Base-by-base conservation (phyloP, 1,140 invertebrate genomes). In the Drosophila willistoni region DNA sequence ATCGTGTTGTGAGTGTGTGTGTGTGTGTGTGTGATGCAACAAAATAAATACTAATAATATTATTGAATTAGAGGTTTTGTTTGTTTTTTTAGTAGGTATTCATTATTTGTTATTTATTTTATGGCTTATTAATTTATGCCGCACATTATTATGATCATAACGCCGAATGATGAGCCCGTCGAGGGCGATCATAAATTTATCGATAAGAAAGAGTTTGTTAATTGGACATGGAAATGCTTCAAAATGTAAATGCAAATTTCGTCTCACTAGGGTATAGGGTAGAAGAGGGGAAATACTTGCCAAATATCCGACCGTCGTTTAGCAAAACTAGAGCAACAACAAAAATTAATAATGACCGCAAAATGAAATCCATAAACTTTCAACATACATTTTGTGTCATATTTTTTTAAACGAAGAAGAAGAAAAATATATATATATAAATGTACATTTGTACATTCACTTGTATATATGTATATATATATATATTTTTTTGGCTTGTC, bases 111-210 rank as follows among this genome's bases (percentile, higher is more conserved):
- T 76, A 74, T 74, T 75, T 75, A 63, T 62, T 76, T 63, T 64
- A 77, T 70, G 54, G 44, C 60, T 70, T 75, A 69, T 70, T 77
- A 77, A 70, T 77, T 77, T 76, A 77, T 77, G 56, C 73, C 66
- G 70, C 73, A 77, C 29, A 61, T 69, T 76, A 68, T 44, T 76
- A 68, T 44, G 73, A 68, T 56, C 57, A 34, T 59, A 51, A 62
- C 44, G 44, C 44, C 44, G 44, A 51, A 51, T 51, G 44, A 51
- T 51, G 44, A 12, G 17, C 17, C 42, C 14, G 14, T 47, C 14
- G 17, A 22, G 7, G 44, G 17, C 10, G 9, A 22, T 51, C 44
- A 51, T 51, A 51, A 51, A 51, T 51, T 62, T 55, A 56, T 56
- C 59, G 60, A 55, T 62, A 74, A 44, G 44, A 51, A 51, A 51